Evolutionary conservation across 2,113 vertebrate genomes (phyloP).

Genomic region (Tor tambroides): DNA sequence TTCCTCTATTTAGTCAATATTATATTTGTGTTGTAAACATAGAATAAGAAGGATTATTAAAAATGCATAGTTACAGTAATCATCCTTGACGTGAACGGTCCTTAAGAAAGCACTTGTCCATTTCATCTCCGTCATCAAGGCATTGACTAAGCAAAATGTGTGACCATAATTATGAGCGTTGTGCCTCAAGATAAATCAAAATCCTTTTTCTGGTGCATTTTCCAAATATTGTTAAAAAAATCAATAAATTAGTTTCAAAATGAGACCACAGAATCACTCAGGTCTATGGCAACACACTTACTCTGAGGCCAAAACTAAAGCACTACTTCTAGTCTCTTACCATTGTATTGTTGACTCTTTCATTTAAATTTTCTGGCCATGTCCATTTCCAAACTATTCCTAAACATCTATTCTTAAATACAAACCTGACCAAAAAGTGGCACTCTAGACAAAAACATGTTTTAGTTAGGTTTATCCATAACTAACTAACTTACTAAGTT

Average conservation of each 20-base stretch:
- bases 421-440: not conserved
- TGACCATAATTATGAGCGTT: constrained; percentile 2
- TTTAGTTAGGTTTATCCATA: not conserved
- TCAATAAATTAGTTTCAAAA: not conserved
- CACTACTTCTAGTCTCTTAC: not conserved
- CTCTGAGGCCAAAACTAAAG: not conserved
- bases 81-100: not conserved
- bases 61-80: not conserved
- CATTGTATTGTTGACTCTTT: constrained; percentile 25
- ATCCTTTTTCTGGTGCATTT: not conserved
- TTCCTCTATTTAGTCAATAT: not conserved
- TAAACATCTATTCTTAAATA: constrained; percentile 13
- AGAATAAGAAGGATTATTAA: not conserved
- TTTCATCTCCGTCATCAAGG: not conserved
- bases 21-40: not conserved
- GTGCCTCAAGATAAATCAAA: not conserved
- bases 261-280: constrained; percentile 11
- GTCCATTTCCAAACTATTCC: constrained; percentile 15
- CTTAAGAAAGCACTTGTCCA: not conserved
- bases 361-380: constrained; percentile 1
- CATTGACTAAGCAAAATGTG: not conserved
- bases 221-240: not conserved
- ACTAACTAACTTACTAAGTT: not conserved
- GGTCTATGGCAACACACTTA: constrained; percentile 28
- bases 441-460: not conserved